Percentiles rank a stretch among this genome's conserved stretches.
These are phyloP conservation scores for Ethmia dodecea DNA, from an alignment of 2,888 invertebrate genomes.

Conservation along the genomic window DNA sequence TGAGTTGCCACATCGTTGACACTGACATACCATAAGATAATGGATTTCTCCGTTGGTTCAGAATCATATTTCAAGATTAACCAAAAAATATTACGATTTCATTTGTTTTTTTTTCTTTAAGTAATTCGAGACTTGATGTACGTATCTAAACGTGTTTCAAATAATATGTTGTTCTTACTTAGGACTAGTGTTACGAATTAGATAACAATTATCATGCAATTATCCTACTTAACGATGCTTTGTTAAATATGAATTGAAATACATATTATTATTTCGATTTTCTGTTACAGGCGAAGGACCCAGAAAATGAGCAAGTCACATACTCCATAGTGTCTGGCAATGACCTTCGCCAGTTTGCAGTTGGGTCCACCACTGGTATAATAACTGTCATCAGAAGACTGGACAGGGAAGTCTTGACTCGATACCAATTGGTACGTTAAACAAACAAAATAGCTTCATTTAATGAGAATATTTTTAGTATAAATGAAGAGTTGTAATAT, in stretches of 20 bases:
- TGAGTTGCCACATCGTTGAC: too few species aligned
- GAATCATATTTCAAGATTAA: too few species aligned
- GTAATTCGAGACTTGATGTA: too few species aligned
- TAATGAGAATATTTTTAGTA: not conserved
- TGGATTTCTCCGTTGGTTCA: too few species aligned
- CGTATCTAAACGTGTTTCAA: too few species aligned
- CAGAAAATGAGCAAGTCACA: conserved; percentile 90
- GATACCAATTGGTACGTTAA: conserved; percentile 88
- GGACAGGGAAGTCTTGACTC: conserved; percentile 92
- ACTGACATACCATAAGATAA: too few species aligned
- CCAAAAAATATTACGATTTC: too few species aligned
- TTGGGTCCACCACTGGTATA: conserved; percentile 92
- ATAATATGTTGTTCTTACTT: too few species aligned
- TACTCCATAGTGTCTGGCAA: conserved; percentile 94
- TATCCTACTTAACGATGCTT: not conserved
- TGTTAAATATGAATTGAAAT: not conserved
- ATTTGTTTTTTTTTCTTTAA: too few species aligned
- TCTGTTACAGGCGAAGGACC: conserved; percentile 84
- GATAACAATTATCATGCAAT: too few species aligned
- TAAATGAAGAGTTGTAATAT: not conserved
- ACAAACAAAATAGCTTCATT: not conserved
- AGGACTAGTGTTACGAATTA: too few species aligned
- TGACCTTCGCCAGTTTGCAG: conserved; percentile 90
- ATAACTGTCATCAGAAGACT: conserved; percentile 90
- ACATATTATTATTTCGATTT: not conserved